Base-by-base conservation (phyloP, 2,888 invertebrate genomes). In the Pterostichus madidus region DNA sequence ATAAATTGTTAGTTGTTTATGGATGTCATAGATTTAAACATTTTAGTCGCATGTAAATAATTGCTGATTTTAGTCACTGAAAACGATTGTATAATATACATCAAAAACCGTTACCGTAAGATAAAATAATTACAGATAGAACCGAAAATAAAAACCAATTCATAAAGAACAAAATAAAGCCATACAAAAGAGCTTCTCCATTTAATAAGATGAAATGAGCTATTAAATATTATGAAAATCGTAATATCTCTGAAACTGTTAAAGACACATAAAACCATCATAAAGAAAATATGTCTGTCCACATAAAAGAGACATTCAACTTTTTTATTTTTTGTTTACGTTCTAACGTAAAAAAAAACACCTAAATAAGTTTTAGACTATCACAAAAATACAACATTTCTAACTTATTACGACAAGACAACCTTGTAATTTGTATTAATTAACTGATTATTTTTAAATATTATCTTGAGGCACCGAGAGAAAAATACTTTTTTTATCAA, bases 171-270 rank as follows among this genome's bases (percentile, higher is more conserved):
- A 56, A 59, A 59, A 59, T 11, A 59, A 59, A 59, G 10, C 13
- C 49, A 11, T 31, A 59, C 8, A 59, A 39, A 59, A 31, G 24
- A 31, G 59, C 31, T 59, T 59, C 17, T 11, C 31, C 59, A 8
- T 31, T 59, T 59, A 59, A 59, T 59, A 59, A 59, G 8, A 59
- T 8, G 31, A 17, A 31, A 59, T 59, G 31, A 10, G 10, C 59
- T 59, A 24, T 59, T 31, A 59, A 31, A 64, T 64, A 32, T 64
- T 64, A 64, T 35, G 64, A 64, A 64, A 64, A 64, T 64, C 64
- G 59, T 59, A 59, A 64, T 64, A 64, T 64, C 64, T 64, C 64
- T 35, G 17, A 56, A 56, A 56, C 56, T 56, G 39, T 64, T 64
- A 64, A 64, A 64, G 39, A 39, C 39, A 64, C 15, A 64, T 35